phyloP scores from a whole-genome alignment of 2,113 vertebrate species.

The Brienomyrus longianalis region DNA sequence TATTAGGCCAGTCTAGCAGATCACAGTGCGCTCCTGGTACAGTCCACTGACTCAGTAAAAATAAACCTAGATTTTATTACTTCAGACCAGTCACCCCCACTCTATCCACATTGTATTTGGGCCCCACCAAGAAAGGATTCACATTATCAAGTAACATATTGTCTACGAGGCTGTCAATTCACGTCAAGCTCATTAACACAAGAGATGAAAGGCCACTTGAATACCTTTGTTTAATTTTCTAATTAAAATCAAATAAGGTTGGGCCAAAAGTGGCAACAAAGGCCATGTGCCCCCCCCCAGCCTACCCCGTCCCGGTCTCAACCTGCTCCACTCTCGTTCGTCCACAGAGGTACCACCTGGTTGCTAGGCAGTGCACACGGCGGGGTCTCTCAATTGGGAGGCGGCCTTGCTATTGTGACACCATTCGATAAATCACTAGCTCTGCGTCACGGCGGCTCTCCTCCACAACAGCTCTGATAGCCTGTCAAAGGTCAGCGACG shows the following conservation, averaged over 20 bases:
- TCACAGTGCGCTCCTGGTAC: background rate
- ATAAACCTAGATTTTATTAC: background rate
- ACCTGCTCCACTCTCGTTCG: background rate
- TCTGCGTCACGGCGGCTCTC: background rate
- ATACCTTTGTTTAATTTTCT: background rate
- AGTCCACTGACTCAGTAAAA: background rate
- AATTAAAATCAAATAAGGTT: background rate
- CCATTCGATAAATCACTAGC: background rate
- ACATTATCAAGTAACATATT: background rate
- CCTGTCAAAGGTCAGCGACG: background rate
- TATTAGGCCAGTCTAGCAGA: background rate
- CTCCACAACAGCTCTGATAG: background rate
- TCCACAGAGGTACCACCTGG: background rate
- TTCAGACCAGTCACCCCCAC: background rate
- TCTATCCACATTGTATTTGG: background rate
- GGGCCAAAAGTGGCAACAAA: background rate
- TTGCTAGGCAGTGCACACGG: slow-evolving; percentile 7
- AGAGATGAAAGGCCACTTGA: background rate
- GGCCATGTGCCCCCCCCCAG: background rate
- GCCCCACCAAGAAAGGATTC: background rate
- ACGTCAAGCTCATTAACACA: background rate
- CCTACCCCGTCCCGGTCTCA: background rate
- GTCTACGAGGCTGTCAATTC: background rate
- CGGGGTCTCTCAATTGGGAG: background rate
- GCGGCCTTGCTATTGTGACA: background rate